Evolutionary conservation across 2,888 invertebrate genomes (phyloP).

Genomic region (Alloscopus bannaensis): DNA sequence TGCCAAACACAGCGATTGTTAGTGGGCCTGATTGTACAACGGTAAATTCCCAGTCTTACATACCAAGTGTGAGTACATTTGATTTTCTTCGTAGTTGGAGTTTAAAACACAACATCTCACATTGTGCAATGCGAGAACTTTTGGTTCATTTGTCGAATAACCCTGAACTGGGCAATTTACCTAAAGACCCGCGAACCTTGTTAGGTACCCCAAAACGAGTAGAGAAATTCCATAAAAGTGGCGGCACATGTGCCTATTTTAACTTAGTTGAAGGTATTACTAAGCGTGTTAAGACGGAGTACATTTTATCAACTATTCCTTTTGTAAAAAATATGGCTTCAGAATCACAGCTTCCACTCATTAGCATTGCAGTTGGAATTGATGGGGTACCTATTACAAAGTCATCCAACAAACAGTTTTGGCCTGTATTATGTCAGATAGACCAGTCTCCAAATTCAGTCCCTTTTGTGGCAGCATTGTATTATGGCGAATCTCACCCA

Average conservation of each 20-base stretch:
- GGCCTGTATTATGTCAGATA: conserved; percentile 33
- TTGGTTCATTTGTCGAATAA: not conserved
- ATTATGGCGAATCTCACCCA: conserved; percentile 34
- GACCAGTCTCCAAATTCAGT: conserved; percentile 9
- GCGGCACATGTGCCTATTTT: conserved; percentile 23
- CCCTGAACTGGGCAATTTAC: not conserved
- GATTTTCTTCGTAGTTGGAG: conserved; percentile 9
- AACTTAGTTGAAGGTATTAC: not conserved
- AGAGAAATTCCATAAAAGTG: not conserved
- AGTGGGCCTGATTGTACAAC: not conserved
- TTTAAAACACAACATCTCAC: conserved; percentile 23
- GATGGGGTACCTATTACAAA: conserved; percentile 40
- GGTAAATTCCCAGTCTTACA: not conserved
- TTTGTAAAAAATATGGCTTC: not conserved
- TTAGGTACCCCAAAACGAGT: conserved; percentile 11
- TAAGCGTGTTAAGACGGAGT: not conserved
- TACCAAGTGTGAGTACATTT: not conserved
- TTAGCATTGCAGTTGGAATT: conserved; percentile 27
- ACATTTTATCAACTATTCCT: not conserved
- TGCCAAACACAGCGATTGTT: not conserved
- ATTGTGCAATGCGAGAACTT: conserved; percentile 15
- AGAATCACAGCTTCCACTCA: not conserved
- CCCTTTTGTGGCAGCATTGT: conserved; percentile 26
- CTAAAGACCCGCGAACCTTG: conserved; percentile 35
- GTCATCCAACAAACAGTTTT: conserved; percentile 38